These are phyloP conservation scores for Scaptomyza caliginosa DNA, from an alignment of 2,888 invertebrate species.

Conservation along the genomic window DNA sequence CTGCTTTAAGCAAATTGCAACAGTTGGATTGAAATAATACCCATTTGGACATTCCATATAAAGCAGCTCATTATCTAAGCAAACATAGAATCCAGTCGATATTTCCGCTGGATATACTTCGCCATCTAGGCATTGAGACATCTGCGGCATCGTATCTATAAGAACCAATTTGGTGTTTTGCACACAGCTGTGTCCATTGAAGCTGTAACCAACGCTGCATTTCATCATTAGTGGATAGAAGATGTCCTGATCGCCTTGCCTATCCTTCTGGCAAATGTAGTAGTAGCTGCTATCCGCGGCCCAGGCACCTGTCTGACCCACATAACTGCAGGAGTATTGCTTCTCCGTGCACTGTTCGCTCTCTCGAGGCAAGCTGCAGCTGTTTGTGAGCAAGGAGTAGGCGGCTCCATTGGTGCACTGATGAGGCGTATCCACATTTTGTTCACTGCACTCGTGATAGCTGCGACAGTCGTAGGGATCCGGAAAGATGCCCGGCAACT, in stretches of 20 bases:
- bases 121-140: slow-evolving; percentile 13
- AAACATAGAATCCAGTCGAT: slow-evolving; percentile 17
- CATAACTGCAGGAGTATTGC: slow-evolving; percentile 69
- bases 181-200: slow-evolving; percentile 59
- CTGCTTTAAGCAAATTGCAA: not conserved
- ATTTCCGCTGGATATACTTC: slow-evolving; percentile 15
- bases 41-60: slow-evolving; percentile 4
- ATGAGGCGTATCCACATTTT: slow-evolving; percentile 55
- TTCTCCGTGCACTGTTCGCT: slow-evolving; percentile 57
- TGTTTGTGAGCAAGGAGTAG: slow-evolving; percentile 63
- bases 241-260: slow-evolving; percentile 11
- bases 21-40: not conserved
- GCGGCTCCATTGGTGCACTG: slow-evolving; percentile 68
- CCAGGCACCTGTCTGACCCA: slow-evolving; percentile 74
- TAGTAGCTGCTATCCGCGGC: slow-evolving; percentile 67
- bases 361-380: slow-evolving; percentile 61
- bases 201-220: slow-evolving; percentile 64
- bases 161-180: not conserved
- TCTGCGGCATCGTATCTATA: not conserved
- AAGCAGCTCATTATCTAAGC: slow-evolving; percentile 5
- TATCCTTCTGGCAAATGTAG: slow-evolving; percentile 72
- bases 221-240: slow-evolving; percentile 75
- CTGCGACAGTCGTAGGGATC: slow-evolving; percentile 82
- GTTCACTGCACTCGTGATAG: slow-evolving; percentile 76
- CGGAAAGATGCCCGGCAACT: slow-evolving; percentile 72